Evolutionary conservation across 2,888 invertebrate species (phyloP).

Genomic region (Dasypolia templi): DNA sequence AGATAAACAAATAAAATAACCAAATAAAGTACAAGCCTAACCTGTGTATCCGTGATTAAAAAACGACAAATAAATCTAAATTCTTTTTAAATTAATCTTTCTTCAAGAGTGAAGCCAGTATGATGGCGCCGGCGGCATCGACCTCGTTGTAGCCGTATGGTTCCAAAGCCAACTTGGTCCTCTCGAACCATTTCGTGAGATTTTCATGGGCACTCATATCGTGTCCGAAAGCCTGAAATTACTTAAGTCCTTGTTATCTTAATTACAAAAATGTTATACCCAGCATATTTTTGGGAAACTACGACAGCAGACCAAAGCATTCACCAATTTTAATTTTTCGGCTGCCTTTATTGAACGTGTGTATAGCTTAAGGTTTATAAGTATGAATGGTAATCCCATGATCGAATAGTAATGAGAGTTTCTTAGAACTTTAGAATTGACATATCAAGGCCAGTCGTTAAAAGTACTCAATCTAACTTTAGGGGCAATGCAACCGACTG

Average conservation of each 20-base stretch:
- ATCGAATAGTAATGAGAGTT: too few relatives aligned
- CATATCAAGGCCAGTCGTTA: too few relatives aligned
- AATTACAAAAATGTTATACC: not conserved
- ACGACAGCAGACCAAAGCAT: not conserved
- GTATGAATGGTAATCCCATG: not conserved
- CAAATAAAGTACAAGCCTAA: constrained; percentile 16
- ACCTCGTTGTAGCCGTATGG: constrained; percentile 93
- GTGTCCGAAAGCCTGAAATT: constrained; percentile 88
- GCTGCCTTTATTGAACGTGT: too few relatives aligned
- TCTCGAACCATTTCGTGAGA: constrained; percentile 92
- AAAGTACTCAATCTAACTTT: not conserved
- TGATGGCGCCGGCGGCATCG: constrained; percentile 90
- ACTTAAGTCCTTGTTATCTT: constrained; percentile 10
- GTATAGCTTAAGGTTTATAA: too few relatives aligned
- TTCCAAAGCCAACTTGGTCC: constrained; percentile 91
- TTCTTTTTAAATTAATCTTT: constrained; percentile 70
- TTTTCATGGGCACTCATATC: constrained; percentile 91
- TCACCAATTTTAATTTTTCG: too few relatives aligned
- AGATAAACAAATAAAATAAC: constrained; percentile 19
- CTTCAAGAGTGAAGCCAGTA: constrained; percentile 89
- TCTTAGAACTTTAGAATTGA: too few relatives aligned
- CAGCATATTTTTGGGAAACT: not conserved
- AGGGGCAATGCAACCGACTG: too few relatives aligned
- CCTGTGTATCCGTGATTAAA: constrained; percentile 38
- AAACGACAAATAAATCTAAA: not conserved